phyloP scores from a whole-genome alignment of 2,113 vertebrate genomes.

The Gyps fulvus region DNA sequence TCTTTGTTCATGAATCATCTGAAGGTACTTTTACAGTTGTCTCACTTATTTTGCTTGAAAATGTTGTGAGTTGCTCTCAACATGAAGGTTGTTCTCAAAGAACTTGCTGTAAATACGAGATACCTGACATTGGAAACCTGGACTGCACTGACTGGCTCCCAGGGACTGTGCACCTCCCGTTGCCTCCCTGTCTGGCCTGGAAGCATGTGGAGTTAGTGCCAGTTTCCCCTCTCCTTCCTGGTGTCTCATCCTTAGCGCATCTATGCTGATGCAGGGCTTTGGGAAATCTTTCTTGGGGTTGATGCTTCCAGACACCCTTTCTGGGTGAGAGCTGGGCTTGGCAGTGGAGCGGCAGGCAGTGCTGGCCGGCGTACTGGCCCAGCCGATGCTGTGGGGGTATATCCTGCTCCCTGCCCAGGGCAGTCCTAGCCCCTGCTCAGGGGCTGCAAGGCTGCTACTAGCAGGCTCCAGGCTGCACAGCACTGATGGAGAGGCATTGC shows the following conservation, averaged over 20 bases:
- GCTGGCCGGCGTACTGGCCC: background rate
- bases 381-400: rapidly evolving
- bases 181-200: background rate
- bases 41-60: background rate
- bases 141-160: background rate
- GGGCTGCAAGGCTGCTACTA: background rate
- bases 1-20: background rate
- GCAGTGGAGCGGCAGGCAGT: rapidly evolving
- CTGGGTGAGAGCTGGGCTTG: background rate
- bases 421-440: background rate
- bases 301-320: background rate
- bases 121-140: background rate
- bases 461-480: background rate
- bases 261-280: background rate
- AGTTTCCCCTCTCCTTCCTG: background rate
- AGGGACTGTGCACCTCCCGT: rapidly evolving
- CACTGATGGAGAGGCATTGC: background rate
- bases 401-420: background rate
- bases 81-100: background rate
- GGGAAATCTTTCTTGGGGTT: background rate
- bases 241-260: background rate
- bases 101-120: background rate
- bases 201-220: background rate
- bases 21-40: background rate
- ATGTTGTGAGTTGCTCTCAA: background rate